Evolutionary conservation across 2,888 invertebrate species (phyloP).

Genomic region (Drosophila borealis): DNA sequence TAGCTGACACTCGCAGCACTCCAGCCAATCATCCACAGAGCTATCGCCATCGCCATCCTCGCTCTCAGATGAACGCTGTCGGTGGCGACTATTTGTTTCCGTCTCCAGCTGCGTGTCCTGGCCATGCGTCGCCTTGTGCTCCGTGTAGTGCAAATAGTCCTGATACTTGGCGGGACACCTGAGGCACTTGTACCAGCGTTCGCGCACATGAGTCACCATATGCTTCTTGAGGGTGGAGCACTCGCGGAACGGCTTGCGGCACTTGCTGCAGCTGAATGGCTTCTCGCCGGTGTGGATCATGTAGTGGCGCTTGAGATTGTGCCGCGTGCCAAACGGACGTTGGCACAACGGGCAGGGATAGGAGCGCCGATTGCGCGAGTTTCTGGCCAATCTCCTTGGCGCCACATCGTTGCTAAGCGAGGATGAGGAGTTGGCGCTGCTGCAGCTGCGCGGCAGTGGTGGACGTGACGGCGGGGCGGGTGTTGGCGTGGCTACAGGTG

Average conservation of each 20-base stretch:
- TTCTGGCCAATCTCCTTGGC: conserved; percentile 7
- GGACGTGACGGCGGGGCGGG: conserved; percentile 30
- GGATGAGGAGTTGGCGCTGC: conserved; percentile 72
- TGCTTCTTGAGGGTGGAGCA: conserved; percentile 84
- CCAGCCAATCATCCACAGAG: conserved; percentile 79
- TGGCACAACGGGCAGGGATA: conserved; percentile 84
- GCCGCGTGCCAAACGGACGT: conserved; percentile 83
- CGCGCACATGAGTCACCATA: conserved; percentile 83
- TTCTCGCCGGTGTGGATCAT: conserved; percentile 85
- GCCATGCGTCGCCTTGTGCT: conserved; percentile 78
- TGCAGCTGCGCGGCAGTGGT: conserved; percentile 50
- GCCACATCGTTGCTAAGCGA: conserved; percentile 64
- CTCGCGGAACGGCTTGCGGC: conserved; percentile 84
- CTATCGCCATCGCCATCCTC: conserved; percentile 61
- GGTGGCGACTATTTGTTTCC: neutral
- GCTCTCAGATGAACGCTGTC: conserved; percentile 71
- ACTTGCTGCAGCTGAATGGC: conserved; percentile 82
- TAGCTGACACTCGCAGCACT: conserved; percentile 82
- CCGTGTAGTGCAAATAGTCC: conserved; percentile 82
- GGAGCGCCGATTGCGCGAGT: conserved; percentile 65
- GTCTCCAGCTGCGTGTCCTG: conserved; percentile 28
- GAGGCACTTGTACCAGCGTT: conserved; percentile 83
- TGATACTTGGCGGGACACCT: conserved; percentile 80
- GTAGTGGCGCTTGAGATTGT: conserved; percentile 84
- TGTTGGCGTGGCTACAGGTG: conserved; percentile 8